A percentile compares a stretch with the other conserved stretches of the same genome.
These are phyloP conservation scores for Perizoma affinitatum DNA, from an alignment of 2,888 invertebrate species.

Conservation along the genomic window DNA sequence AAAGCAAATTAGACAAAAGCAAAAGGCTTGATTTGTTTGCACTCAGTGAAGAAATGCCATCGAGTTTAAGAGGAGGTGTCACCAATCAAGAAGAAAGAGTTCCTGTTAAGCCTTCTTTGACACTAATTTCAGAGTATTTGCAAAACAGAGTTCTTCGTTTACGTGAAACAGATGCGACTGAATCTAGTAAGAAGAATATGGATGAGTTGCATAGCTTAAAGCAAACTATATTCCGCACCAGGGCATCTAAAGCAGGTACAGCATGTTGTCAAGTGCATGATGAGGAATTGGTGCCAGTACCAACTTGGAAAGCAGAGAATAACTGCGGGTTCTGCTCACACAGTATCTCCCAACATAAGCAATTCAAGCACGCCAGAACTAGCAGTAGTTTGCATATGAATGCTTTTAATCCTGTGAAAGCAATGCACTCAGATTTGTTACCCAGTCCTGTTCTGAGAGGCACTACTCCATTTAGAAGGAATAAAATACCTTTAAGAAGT, in stretches of 20 bases:
- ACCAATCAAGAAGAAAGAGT: slow-evolving; percentile 45
- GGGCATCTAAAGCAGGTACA: slow-evolving; percentile 68
- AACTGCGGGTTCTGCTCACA: slow-evolving; percentile 51
- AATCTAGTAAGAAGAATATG: slow-evolving; percentile 48
- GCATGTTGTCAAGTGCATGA: slow-evolving; percentile 70
- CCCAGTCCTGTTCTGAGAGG: slow-evolving; percentile 52
- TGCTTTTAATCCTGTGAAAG: slow-evolving; percentile 49
- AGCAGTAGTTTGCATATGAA: slow-evolving; percentile 33
- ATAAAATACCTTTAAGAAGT: slow-evolving; percentile 46
- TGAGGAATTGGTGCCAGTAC: slow-evolving; percentile 67
- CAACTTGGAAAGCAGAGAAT: slow-evolving; percentile 64
- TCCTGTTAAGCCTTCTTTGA: slow-evolving; percentile 59
- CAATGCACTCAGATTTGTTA: slow-evolving; percentile 40
- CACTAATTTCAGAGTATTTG: slow-evolving; percentile 71
- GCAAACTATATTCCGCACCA: slow-evolving; percentile 65
- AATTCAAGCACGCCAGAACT: slow-evolving; percentile 13
- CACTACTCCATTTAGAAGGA: slow-evolving; percentile 53
- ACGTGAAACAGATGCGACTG: slow-evolving; percentile 52
- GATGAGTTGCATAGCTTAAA: slow-evolving; percentile 67
- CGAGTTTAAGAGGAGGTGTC: slow-evolving; percentile 62
- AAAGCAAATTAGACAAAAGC: slow-evolving; percentile 56
- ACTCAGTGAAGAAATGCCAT: slow-evolving; percentile 75
- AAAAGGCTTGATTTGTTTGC: slow-evolving; percentile 71
- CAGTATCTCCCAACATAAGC: slow-evolving; percentile 32
- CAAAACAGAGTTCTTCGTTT: slow-evolving; percentile 68